These are phyloP conservation scores for Numenius arquata DNA, from an alignment of 2,113 vertebrate species.

Conservation along the genomic window DNA sequence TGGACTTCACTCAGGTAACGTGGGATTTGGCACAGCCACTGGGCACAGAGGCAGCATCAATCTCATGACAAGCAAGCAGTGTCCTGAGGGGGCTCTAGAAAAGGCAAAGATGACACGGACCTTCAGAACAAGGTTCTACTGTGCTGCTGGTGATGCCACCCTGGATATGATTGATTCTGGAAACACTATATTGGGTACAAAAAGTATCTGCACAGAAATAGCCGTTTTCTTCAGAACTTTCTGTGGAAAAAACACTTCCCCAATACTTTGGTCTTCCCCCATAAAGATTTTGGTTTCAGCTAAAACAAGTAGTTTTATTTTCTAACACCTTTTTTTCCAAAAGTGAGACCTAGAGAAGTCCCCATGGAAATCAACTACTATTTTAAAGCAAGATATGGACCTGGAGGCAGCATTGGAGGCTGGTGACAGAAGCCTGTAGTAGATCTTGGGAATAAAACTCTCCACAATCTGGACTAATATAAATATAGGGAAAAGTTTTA, in stretches of 20 bases:
- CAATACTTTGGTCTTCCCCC: not conserved
- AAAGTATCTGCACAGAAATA: not conserved
- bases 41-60: not conserved
- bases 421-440: not conserved
- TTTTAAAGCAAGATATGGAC: not conserved
- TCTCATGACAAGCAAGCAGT: accelerated
- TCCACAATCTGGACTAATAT: not conserved
- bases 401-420: not conserved
- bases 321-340: not conserved
- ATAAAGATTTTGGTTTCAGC: not conserved
- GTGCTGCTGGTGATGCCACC: not conserved
- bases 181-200: not conserved
- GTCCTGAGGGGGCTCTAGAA: not conserved
- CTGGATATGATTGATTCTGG: not conserved
- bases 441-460: not conserved
- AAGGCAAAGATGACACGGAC: not conserved
- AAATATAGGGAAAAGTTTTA: not conserved
- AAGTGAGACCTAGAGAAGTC: not conserved
- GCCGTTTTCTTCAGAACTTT: not conserved
- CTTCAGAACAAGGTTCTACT: not conserved
- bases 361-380: not conserved
- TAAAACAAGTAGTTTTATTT: not conserved
- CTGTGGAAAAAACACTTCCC: not conserved
- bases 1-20: not conserved
- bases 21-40: not conserved